Percentiles rank a stretch among this genome's conserved stretches.
phyloP scores from a whole-genome alignment of 35 echinoderm and acorn worm genomes.

The Patiria miniata region DNA sequence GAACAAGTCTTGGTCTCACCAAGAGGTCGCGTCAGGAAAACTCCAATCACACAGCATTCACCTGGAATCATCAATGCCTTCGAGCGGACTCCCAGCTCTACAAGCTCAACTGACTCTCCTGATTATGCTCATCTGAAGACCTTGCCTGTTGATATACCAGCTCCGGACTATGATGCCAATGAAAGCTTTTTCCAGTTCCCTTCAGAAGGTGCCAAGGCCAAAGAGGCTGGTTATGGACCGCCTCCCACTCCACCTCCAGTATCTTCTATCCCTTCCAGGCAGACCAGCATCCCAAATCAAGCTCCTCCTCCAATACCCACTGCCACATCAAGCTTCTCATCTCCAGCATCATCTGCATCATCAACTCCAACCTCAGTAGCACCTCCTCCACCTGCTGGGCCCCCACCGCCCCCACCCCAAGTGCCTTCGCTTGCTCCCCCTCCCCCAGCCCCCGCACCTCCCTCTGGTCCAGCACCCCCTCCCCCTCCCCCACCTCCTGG shows the following conservation, averaged over 20 bases:
- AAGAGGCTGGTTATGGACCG: background rate
- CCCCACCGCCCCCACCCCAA: constrained; percentile 39
- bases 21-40: background rate
- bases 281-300: background rate
- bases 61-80: background rate
- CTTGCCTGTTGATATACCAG: constrained; percentile 49
- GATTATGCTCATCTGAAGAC: constrained; percentile 18
- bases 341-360: constrained; percentile 12
- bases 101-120: constrained; percentile 35
- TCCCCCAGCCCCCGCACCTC: background rate
- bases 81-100: background rate
- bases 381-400: constrained; percentile 15
- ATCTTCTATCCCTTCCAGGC: constrained; percentile 20
- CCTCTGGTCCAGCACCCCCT: constrained; percentile 28
- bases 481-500: constrained; percentile 52
- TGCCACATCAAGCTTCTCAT: constrained; percentile 5
- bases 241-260: constrained; percentile 33
- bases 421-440: background rate
- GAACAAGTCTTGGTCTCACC: constrained; percentile 5
- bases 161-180: constrained; percentile 64
- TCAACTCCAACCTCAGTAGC: constrained; percentile 26
- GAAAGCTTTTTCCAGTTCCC: background rate
- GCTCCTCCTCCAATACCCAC: constrained; percentile 42
- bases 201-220: background rate
- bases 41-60: background rate